Conservation (phyloP, 2,113 vertebrate genomes). For the Athene cunicularia region DNA sequence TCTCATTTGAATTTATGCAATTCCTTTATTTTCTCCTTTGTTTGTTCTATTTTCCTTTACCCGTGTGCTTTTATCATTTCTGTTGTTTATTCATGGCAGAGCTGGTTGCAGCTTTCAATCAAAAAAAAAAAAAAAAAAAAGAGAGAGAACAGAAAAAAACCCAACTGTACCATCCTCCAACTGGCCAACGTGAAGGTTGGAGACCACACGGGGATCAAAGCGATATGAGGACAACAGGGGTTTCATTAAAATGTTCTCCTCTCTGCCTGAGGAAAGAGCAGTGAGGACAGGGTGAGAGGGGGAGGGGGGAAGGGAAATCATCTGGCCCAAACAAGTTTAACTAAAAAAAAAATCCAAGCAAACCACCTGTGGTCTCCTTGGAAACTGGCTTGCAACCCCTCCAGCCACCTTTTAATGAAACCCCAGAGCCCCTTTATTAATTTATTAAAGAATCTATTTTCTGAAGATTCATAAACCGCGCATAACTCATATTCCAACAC, state of each 20-base stretch:
- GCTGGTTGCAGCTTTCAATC: conserved; percentile 73
- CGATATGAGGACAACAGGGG: conserved; percentile 87
- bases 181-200: conserved; percentile 77
- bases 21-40: conserved; percentile 70
- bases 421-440: conserved; percentile 92
- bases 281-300: conserved; percentile 78
- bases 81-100: conserved; percentile 80
- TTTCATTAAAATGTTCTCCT: conserved; percentile 90
- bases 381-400: conserved; percentile 89
- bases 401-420: conserved; percentile 97
- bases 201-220: conserved; percentile 87
- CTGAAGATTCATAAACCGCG: conserved; percentile 87
- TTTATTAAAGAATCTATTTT: conserved; percentile 93
- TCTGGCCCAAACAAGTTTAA: conserved; percentile 91
- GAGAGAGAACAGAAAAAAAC: neutral
- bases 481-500: conserved; percentile 84
- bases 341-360: conserved; percentile 80
- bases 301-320: conserved; percentile 82
- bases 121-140: neutral
- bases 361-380: conserved; percentile 94
- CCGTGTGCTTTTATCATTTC: conserved; percentile 57
- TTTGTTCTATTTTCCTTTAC: conserved; percentile 73
- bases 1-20: conserved; percentile 69
- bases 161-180: conserved; percentile 74
- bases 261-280: conserved; percentile 84